phyloP scores from a whole-genome alignment of 1,140 invertebrate genomes.

The Pantala flavescens region DNA sequence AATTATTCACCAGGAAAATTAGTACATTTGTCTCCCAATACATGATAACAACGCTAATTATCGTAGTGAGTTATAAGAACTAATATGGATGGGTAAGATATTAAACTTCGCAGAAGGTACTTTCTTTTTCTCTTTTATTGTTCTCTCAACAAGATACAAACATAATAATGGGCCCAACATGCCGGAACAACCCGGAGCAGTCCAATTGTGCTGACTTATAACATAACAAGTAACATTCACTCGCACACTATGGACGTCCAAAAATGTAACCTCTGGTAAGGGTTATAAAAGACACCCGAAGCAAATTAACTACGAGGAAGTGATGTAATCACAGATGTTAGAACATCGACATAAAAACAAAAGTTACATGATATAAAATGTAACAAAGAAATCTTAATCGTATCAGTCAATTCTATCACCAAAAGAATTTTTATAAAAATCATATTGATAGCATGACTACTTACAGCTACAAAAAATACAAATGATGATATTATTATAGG shows the following conservation, averaged over 20 bases:
- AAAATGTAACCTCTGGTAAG: not conserved
- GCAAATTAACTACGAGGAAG: not conserved
- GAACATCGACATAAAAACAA: not conserved
- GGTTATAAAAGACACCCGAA: not conserved
- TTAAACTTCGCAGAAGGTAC: not conserved
- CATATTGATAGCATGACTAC: no score
- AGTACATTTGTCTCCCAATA: no score
- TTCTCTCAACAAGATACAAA: constrained; percentile 7
- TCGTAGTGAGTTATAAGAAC: no score
- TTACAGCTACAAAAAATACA: no score
- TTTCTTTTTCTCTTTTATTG: not conserved
- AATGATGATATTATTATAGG: no score
- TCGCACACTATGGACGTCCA: not conserved
- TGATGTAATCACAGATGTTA: not conserved
- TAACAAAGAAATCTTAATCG: not conserved
- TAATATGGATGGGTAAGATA: no score
- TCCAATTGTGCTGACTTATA: constrained; percentile 6
- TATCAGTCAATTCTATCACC: not conserved
- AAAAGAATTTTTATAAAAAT: not conserved
- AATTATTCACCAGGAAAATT: no score
- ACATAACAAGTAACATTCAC: constrained; percentile 7
- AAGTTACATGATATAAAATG: not conserved
- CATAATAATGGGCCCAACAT: not conserved
- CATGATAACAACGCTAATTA: no score
- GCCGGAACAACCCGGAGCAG: not conserved